Base-by-base conservation (phyloP, 2,113 vertebrate species). In the Charadrius vociferus region DNA sequence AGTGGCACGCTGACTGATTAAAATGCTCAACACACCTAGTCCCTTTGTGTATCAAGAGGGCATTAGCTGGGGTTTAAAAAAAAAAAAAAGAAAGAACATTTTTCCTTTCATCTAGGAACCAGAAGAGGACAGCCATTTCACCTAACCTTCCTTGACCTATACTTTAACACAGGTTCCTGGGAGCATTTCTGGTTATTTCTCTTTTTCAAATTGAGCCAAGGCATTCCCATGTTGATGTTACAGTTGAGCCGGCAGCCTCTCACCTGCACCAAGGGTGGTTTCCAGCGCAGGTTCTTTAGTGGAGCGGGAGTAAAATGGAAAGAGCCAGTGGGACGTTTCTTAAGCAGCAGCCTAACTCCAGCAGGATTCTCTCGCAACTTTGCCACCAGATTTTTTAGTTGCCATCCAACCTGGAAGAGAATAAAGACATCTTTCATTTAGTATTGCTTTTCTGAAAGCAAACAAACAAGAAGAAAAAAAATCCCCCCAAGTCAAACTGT, bases 211-310 rank as follows among this genome's bases (percentile, higher is more conserved):
- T 11, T 79, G 34, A 82, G 53, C 15, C 29, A 67, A 67, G 32
- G 15, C 61, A 62, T 49, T 90, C 24, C 27, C 61, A 72, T n/a
- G 14, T 39, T 3, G 3, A 22, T 2, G 5, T 27, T 2, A 73
- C 12, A 87, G 66, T 13, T 55, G 23, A 53, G 36, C 19, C 12
- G 3, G n/a, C 36, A 62, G n/a, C 19, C 9, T 81, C 62, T 87
- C 94, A 99, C 99, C 99, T 99, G 99, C 87, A 99, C 98, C 36
- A 99, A 97, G 6, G 99, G 98, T 1, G 99, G 99, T 75, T 98
- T 99, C 99, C 99, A 99, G 62, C 99, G 98, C 81, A 99, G 95
- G 97, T 99, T 99, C 86, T 99, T 99, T 68, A 99, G 97, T 0
- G 99, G 99, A 18, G 99, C 99, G 0, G 99, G 98, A 1, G 98